Base-by-base conservation (phyloP, 2,797 vertebrate species). In the Chromobotia macracanthus region DNA sequence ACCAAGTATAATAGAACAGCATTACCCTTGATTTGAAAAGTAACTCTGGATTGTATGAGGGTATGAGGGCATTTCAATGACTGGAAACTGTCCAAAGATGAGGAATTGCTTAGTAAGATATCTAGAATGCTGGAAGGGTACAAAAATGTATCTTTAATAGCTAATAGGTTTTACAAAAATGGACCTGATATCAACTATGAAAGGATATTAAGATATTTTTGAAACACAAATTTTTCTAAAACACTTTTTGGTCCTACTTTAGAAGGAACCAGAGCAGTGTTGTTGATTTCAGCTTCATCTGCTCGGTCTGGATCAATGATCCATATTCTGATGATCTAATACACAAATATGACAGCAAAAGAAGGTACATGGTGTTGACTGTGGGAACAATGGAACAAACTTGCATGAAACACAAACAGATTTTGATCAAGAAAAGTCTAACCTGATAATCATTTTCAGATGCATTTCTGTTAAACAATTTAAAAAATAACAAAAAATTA, bases 21-120 rank as follows among this genome's bases (percentile, higher is more conserved):
- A 16, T 65, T 64, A 79, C 77, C 69, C 58, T 21, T 65, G 23
- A 51, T 38, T 56, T 21, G 51, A 10, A 28, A 72, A 81, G 68
- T 77, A 11, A 35, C 60, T 61, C 35, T 53, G 18, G 48, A 55
- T 21, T 23, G 67, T 65, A 44, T 44, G 41, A 44, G 41, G 41
- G 41, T 1, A 28, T 44, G 56, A 72, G 44, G 13, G 21, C 12
- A 70, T 19, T 38, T 23, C 18, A 8, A 77, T 56, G 23, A 44
- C 66, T 64, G 80, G 73, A 38, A 71, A 55, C 60, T 76, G 66
- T 35, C 80, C 77, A n/a, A 25, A 10, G n/a, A 61, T 71, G 51
- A 79, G 50, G 50, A 73, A 68, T 13, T 66, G 53, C 51, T 67
- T 65, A 50, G 70, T 58, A 44, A 77, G 50, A 77, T 77, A 18